Conservation (phyloP, 2,888 invertebrate genomes). For the Fissipunctia ypsillon region DNA sequence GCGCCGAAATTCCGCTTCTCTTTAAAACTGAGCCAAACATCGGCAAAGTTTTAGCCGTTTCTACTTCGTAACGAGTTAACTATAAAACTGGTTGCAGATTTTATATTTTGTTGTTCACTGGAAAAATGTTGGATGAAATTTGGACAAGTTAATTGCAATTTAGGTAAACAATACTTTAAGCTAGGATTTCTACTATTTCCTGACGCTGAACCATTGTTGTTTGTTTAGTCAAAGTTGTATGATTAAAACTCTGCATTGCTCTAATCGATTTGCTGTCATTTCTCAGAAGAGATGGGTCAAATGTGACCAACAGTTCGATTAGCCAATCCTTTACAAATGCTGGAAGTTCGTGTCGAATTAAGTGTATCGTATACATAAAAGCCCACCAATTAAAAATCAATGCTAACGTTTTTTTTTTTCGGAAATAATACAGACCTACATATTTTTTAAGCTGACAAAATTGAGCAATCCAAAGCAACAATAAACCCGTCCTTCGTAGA, state of each 20-base stretch:
- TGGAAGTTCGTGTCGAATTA: no score
- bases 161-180: no score
- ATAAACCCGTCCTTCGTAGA: background rate
- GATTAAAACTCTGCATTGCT: no score
- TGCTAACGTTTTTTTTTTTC: background rate
- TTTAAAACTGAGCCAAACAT: conserved; percentile 34
- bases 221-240: no score
- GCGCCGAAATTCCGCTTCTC: conserved; percentile 19
- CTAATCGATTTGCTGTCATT: no score
- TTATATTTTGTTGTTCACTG: conserved; percentile 25
- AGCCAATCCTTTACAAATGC: no score
- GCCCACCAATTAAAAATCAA: no score
- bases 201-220: no score
- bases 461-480: background rate
- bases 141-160: background rate
- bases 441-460: background rate
- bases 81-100: conserved; percentile 15
- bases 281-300: no score
- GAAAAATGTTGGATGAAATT: background rate
- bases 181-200: no score
- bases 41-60: conserved; percentile 38
- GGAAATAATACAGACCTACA: background rate
- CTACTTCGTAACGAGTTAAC: conserved; percentile 35
- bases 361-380: no score
- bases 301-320: no score